Percentiles rank a stretch among this genome's conserved stretches.
Conservation (phyloP, 2,888 invertebrate species). For the Saturnia pavonia region DNA sequence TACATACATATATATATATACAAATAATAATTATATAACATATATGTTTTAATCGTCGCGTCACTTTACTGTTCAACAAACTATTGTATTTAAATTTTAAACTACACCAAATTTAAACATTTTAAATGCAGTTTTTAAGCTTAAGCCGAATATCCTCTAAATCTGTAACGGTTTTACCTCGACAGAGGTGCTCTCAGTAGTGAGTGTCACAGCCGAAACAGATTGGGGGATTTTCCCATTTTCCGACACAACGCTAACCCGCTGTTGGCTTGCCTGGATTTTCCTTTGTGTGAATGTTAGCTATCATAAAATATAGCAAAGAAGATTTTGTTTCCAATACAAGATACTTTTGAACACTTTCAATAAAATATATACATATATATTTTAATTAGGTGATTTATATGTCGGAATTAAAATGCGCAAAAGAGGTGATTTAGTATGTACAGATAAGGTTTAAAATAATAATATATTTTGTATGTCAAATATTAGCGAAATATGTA, state of each 20-base stretch:
- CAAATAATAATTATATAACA: too few relatives aligned
- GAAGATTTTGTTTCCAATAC: background rate
- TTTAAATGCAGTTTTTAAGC: slow-evolving; percentile 45
- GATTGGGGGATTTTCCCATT: slow-evolving; percentile 59
- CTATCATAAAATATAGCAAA: background rate
- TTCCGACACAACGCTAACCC: slow-evolving; percentile 51
- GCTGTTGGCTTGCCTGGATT: slow-evolving; percentile 34
- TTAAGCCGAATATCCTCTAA: slow-evolving; percentile 44
- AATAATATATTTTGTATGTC: too few relatives aligned
- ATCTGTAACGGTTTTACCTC: slow-evolving; percentile 53
- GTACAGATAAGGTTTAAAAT: too few relatives aligned
- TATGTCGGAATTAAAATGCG: too few relatives aligned
- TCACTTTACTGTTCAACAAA: background rate
- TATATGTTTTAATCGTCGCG: background rate
- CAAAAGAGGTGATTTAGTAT: too few relatives aligned
- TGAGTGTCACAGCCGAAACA: slow-evolving; percentile 52
- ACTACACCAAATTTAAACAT: slow-evolving; percentile 32
- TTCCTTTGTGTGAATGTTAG: slow-evolving; percentile 14
- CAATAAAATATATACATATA: slow-evolving; percentile 17
- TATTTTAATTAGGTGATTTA: too few relatives aligned
- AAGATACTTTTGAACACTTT: background rate
- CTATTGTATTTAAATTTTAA: slow-evolving; percentile 19
- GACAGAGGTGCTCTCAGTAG: slow-evolving; percentile 46
- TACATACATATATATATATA: too few relatives aligned
- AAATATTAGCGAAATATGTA: too few relatives aligned